Conservation (phyloP, 2,888 invertebrate species). For the Harpalus rubripes region DNA sequence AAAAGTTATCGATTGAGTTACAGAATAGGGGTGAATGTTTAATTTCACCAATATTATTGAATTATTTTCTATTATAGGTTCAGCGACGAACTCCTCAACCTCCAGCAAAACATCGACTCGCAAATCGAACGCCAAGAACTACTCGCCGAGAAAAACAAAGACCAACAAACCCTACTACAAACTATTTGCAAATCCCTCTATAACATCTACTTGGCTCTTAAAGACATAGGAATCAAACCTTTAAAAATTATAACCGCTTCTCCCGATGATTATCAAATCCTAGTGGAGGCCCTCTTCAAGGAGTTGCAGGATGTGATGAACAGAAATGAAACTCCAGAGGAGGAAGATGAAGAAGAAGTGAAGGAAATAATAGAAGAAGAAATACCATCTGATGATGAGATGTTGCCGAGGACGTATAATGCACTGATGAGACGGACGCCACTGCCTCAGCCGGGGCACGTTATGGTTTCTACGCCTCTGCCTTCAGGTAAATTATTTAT, state of each 20-base stretch:
- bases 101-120: constrained; percentile 81
- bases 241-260: constrained; percentile 54
- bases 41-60: neutral
- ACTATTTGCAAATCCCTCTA: constrained; percentile 69
- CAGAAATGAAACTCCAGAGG: constrained; percentile 53
- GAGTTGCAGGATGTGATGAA: constrained; percentile 65
- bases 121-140: constrained; percentile 77
- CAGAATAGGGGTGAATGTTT: too few relatives aligned
- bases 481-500: constrained; percentile 67
- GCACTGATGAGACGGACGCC: constrained; percentile 75
- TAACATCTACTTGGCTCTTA: constrained; percentile 69
- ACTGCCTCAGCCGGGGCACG: constrained; percentile 73
- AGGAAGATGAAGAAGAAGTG: constrained; percentile 68
- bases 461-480: constrained; percentile 72
- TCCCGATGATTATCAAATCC: constrained; percentile 64
- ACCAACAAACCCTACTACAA: constrained; percentile 71
- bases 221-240: constrained; percentile 66
- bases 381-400: constrained; percentile 73
- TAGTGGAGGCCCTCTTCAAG: constrained; percentile 63
- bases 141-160: constrained; percentile 74
- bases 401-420: constrained; percentile 75
- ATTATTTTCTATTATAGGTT: constrained; percentile 79
- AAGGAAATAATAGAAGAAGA: constrained; percentile 68
- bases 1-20: too few relatives aligned
- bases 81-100: constrained; percentile 84